Conservation (phyloP, 1,140 invertebrate species). For the Cherax quadricarinatus region DNA sequence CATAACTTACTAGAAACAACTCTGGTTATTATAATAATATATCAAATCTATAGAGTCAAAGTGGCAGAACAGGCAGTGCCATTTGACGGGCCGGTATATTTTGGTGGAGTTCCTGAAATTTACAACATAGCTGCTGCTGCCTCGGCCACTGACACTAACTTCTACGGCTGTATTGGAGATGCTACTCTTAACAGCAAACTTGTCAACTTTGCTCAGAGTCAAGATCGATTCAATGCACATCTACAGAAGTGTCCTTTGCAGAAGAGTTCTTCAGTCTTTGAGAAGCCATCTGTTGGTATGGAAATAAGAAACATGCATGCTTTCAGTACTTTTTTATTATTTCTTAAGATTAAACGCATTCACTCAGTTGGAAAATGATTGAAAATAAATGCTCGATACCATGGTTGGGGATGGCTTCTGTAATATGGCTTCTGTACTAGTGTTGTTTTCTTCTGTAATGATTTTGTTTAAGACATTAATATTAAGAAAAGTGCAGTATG, state of each 20-base stretch:
- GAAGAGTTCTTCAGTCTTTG: conserved; percentile 54
- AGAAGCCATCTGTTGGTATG: conserved; percentile 55
- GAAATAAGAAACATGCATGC: conserved; percentile 1
- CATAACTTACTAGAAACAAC: too few relatives aligned
- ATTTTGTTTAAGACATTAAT: too few relatives aligned
- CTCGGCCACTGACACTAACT: conserved; percentile 78
- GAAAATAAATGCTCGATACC: background rate
- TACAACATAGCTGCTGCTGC: conserved; percentile 77
- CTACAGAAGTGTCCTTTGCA: conserved; percentile 83
- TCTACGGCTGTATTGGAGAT: conserved; percentile 91
- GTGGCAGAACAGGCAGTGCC: conserved; percentile 47
- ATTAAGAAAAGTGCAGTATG: too few relatives aligned
- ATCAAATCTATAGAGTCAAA: conserved; percentile 32
- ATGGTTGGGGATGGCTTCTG: background rate
- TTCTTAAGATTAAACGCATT: background rate
- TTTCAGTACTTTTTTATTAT: background rate
- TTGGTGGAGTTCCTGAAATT: conserved; percentile 87
- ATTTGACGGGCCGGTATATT: conserved; percentile 81
- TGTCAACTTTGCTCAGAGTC: conserved; percentile 87
- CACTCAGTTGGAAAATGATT: background rate
- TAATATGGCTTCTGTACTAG: background rate
- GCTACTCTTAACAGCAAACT: conserved; percentile 88
- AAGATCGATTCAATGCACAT: conserved; percentile 81
- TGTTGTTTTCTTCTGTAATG: too few relatives aligned
- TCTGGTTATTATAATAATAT: background rate